phyloP scores from a whole-genome alignment of 2,797 vertebrate genomes.

The Schizopygopsis malacanthus region DNA sequence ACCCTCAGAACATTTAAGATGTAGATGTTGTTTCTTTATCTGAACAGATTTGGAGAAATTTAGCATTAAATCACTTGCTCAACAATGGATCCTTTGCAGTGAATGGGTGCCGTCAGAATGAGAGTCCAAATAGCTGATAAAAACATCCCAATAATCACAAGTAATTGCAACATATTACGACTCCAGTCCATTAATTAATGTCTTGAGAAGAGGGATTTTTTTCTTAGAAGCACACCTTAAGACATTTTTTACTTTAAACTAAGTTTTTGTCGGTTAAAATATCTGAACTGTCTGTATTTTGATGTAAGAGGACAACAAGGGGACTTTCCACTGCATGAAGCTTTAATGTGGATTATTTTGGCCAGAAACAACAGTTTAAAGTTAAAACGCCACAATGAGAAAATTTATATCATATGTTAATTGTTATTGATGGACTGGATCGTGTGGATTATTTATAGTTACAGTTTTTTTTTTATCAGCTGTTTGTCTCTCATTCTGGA shows the following conservation, averaged over 20 bases:
- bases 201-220: no score
- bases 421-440: background rate
- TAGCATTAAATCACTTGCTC: background rate
- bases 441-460: background rate
- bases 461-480: background rate
- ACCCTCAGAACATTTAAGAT: background rate
- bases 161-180: background rate
- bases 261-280: background rate
- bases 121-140: no score
- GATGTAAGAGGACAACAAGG: background rate
- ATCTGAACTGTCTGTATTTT: background rate
- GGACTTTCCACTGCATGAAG: background rate
- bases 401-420: background rate
- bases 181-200: background rate
- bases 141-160: background rate
- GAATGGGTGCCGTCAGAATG: background rate
- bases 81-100: background rate
- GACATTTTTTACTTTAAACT: background rate
- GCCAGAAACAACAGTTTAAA: background rate
- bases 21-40: background rate
- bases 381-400: background rate
- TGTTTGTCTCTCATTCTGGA: background rate
- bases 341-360: background rate
- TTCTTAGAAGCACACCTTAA: no score
- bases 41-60: background rate